A percentile compares a stretch with the other conserved stretches of the same genome.
Conservation (phyloP, 2,113 vertebrate genomes). For the Eulacestoma nigropectus region DNA sequence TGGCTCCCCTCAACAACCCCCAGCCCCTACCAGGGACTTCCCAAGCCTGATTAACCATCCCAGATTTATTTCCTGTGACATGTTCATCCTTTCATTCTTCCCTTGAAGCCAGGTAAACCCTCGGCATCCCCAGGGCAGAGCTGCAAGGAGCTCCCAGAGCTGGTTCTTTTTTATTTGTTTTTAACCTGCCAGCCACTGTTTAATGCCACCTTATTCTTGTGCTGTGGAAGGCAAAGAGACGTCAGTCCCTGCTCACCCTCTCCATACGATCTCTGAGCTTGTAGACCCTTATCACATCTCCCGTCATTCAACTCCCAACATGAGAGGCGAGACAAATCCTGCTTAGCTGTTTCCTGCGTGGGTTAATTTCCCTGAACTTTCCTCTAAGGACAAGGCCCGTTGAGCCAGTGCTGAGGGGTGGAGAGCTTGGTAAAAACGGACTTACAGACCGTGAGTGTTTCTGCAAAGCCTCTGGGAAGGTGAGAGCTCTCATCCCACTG, state of each 20-base stretch:
- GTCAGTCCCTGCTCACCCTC: neutral
- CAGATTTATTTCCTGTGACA: neutral
- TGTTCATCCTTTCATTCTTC: neutral
- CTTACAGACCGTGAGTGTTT: fast-evolving
- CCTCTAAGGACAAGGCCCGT: neutral
- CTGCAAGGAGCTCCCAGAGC: neutral
- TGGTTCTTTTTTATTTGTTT: neutral
- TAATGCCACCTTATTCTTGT: neutral
- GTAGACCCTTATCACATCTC: neutral
- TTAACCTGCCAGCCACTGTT: neutral
- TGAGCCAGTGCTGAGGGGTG: neutral
- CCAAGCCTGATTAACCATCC: neutral
- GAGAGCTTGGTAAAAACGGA: neutral
- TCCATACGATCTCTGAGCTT: neutral
- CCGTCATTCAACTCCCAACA: neutral
- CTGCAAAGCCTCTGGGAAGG: neutral
- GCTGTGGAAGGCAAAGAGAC: neutral
- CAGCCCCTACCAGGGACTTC: neutral
- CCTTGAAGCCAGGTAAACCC: neutral
- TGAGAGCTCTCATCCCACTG: neutral
- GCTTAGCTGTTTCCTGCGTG: neutral
- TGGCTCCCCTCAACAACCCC: neutral
- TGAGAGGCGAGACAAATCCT: neutral
- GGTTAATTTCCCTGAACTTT: neutral
- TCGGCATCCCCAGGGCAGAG: neutral